Percentiles rank a stretch among this genome's conserved stretches.
Evolutionary conservation across 2,113 vertebrate species (phyloP).

Genomic region (Cephalopterus ornatus): DNA sequence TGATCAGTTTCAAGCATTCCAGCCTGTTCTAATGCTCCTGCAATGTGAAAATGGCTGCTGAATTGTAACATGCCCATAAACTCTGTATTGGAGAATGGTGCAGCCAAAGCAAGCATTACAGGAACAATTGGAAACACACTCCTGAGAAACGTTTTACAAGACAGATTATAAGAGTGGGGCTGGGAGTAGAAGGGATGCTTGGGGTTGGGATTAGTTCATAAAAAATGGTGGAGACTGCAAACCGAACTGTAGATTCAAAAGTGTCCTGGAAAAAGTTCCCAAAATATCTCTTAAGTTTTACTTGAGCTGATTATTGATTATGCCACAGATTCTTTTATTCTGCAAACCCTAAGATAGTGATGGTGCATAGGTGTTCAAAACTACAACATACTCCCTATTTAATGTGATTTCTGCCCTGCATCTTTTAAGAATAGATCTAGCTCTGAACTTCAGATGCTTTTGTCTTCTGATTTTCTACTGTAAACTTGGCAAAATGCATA

Average conservation of each 20-base stretch:
- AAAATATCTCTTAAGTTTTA: not conserved
- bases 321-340: not conserved
- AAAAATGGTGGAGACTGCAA: not conserved
- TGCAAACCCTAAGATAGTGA: not conserved
- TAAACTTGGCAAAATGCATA: not conserved
- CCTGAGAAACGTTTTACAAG: not conserved
- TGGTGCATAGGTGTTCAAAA: not conserved
- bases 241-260: not conserved
- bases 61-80: not conserved
- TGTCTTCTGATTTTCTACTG: not conserved
- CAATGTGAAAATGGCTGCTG: not conserved
- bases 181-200: not conserved
- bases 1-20: not conserved
- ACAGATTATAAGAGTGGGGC: not conserved
- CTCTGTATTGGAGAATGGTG: not conserved
- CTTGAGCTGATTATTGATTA: not conserved
- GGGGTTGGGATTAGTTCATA: not conserved
- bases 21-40: not conserved
- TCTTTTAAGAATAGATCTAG: not conserved
- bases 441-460: not conserved
- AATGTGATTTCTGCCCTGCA: not conserved
- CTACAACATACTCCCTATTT: not conserved
- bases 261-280: not conserved
- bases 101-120: not conserved
- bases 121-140: not conserved